phyloP scores from a whole-genome alignment of 2,888 invertebrate genomes.

The Zygaena filipendulae region DNA sequence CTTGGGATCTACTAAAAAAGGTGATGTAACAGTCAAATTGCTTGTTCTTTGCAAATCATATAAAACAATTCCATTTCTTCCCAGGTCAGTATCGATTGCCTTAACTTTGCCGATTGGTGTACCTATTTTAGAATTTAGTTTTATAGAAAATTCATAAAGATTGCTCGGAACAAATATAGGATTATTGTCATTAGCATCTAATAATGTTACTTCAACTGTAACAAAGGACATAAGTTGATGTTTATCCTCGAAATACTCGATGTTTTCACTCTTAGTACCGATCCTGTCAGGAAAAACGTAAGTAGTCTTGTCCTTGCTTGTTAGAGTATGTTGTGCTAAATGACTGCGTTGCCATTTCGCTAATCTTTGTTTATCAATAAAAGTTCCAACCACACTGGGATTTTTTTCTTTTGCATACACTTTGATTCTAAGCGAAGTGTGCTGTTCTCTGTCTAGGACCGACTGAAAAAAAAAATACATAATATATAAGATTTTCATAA shows the following conservation, averaged over 20 bases:
- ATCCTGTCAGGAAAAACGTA: slow-evolving; percentile 58
- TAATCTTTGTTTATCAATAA: slow-evolving; percentile 43
- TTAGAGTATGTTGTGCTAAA: slow-evolving; percentile 25
- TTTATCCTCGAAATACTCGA: slow-evolving; percentile 47
- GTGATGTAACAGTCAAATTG: slow-evolving; percentile 71
- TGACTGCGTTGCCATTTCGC: slow-evolving; percentile 49
- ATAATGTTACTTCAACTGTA: slow-evolving; percentile 81
- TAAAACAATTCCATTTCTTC: slow-evolving; percentile 76
- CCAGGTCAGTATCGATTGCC: slow-evolving; percentile 85
- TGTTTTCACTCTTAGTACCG: slow-evolving; percentile 45
- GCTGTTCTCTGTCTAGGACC: slow-evolving; percentile 82
- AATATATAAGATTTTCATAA: no score
- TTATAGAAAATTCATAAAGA: slow-evolving; percentile 81
- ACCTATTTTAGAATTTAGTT: slow-evolving; percentile 74
- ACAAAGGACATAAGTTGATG: slow-evolving; percentile 67
- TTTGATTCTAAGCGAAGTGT: slow-evolving; percentile 76
- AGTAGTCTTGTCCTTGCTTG: slow-evolving; percentile 46
- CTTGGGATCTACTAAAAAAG: slow-evolving; percentile 77
- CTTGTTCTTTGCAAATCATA: slow-evolving; percentile 79
- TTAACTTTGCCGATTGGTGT: slow-evolving; percentile 82
- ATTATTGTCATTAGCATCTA: slow-evolving; percentile 93
- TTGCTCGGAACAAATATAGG: slow-evolving; percentile 88
- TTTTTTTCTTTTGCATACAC: slow-evolving; percentile 83
- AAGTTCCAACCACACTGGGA: slow-evolving; percentile 72
- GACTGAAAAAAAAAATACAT: slow-evolving; percentile 57